Base-by-base conservation (phyloP, 2,797 vertebrate species). In the Acanthurus tractus region DNA sequence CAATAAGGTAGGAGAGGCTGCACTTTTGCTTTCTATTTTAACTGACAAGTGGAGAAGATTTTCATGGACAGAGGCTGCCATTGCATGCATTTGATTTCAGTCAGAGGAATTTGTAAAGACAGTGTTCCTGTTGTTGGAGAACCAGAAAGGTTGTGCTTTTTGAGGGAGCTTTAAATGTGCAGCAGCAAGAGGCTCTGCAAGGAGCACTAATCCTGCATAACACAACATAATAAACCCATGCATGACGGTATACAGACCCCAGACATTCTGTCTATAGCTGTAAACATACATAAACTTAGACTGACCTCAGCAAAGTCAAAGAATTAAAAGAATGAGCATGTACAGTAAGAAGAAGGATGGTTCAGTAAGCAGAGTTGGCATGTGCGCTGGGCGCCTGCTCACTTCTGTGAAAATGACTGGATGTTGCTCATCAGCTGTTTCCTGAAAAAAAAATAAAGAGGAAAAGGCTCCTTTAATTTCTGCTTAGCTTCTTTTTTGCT, bases 1-100 rank as follows among this genome's bases (percentile, higher is more conserved):
- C 25, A 98, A 97, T 87, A 99, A 99, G 97, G 98, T 99, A 96
- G 93, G 96, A 56, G 36, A 72, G 50, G 78, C 70, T 44, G 40
- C 48, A 22, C 48, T 18, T 70, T n/a, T 76, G 15, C 42, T 70
- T 63, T 23, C 15, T 10, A 12, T 25, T 13, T 11, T 29, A 29
- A 29, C 29, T 29, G 29, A 29, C 29, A 8, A 22, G 34, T 38
- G 1, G 18, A 17, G 50, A 34, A 11, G 29, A 55, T 29, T 18
- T 25, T 62, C 5, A 70, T 3, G n/a, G 46, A 9, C 23, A 36
- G 12, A 25, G 23, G 7, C 3, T 67, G 11, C 49, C 9, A 6
- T 44, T 38, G 50, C 8, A 6, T 4, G 49, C 1, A 44, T 61
- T 67, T 46, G 18, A 29, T 52, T 66, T 56, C 12, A 45, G 9